A percentile compares a stretch with the other conserved stretches of the same genome.
Conservation (phyloP, 2,113 vertebrate genomes). For the Arvicanthis niloticus region DNA sequence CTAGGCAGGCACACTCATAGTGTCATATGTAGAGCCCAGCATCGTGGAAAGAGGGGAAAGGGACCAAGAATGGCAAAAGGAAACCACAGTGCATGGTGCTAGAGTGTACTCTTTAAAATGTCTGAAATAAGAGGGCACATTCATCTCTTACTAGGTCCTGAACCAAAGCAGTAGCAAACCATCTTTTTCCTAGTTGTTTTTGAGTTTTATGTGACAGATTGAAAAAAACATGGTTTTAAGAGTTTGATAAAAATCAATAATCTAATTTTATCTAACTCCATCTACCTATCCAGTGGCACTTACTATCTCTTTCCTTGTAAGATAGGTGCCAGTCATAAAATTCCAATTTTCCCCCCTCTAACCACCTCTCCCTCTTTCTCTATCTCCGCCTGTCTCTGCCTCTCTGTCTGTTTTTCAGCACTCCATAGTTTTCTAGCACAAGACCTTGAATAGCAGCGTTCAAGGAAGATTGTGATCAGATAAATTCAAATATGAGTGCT, state of each 20-base stretch:
- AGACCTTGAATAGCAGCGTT: neutral
- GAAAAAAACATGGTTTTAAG: slow-evolving; percentile 13
- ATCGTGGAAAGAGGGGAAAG: neutral
- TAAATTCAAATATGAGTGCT: neutral
- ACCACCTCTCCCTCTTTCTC: neutral
- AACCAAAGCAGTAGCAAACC: neutral
- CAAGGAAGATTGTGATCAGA: neutral
- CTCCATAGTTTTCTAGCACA: neutral
- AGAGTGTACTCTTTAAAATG: neutral
- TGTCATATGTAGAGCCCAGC: neutral
- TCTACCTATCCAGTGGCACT: neutral
- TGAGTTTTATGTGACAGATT: slow-evolving; percentile 15
- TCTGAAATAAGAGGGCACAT: neutral
- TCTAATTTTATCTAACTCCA: neutral
- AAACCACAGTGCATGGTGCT: neutral
- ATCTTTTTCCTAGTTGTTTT: neutral
- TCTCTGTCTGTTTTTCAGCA: neutral
- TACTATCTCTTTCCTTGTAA: neutral
- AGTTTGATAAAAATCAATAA: slow-evolving; percentile 20
- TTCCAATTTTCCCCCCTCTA: neutral
- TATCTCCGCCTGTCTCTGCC: neutral
- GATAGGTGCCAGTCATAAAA: neutral
- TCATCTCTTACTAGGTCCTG: neutral
- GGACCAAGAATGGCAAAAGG: fast-evolving
- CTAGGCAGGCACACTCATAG: too few relatives aligned